Evolutionary conservation across 1,140 invertebrate species (phyloP), one percentile per base, ranked within the genome.

Genomic region (Pseudomyrmex flavicornis): DNA sequence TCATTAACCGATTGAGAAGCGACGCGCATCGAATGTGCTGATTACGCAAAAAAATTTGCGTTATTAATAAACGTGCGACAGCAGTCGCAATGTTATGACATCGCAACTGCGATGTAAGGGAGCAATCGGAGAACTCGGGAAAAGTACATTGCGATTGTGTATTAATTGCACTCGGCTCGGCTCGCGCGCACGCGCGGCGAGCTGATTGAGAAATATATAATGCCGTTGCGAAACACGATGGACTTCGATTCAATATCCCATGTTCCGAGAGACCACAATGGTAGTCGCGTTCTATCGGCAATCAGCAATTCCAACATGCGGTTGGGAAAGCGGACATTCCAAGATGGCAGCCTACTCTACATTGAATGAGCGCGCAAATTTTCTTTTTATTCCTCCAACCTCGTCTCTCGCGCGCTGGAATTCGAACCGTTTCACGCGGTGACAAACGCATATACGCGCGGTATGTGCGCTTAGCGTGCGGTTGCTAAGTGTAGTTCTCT

Each of bases 321-420:
- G 20, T 80, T 80, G 46, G 12, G 66, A 80, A 80, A 73, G 72
- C 59, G 15, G 70, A 77, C 72, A 77, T 82, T 65, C 69, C 80
- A 48, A 76, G 80, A 82, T 58, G 80, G 61, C 72, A 63, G 48
- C 70, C 80, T 80, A 59, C 66, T 80, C 76, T 80, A 80, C 76
- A 80, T 80, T 80, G 76, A 80, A 80, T 80, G 15, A 72, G 12
- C 44, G 35, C 35, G 50, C 79, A 48, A 54, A 54, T 63, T 61
- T 74, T 82, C 62, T 82, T 72, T 58, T 46, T 20, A 1, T 20
- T 13, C n/a, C 26, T 26, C 26, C 12, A 44, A 3, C 17, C 35
- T 56, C 48, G 52, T 56, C 17, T 76, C 35, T 17, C 26, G 13
- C 7, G 22, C 52, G 48, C 63, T 20, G 52, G 7, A 70, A 72